Evolutionary conservation across 2,797 vertebrate genomes (phyloP).

Genomic region (Triplophysa bombifrons): DNA sequence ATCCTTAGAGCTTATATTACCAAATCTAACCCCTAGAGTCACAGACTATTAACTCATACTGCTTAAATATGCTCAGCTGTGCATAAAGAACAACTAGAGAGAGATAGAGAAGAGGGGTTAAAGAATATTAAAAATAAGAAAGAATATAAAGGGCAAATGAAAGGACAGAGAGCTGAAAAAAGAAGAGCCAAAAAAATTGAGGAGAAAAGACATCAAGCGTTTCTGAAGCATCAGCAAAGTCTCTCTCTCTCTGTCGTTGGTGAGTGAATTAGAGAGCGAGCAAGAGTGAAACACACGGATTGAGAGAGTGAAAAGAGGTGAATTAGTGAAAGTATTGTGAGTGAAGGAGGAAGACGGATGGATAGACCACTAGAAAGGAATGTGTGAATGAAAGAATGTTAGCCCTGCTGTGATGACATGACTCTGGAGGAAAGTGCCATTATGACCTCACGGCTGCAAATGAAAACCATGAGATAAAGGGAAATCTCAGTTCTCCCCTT

Average conservation of each 20-base stretch:
- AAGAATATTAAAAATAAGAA: constrained; percentile 21
- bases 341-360: constrained; percentile 29
- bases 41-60: constrained; percentile 53
- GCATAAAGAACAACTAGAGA: constrained; percentile 34
- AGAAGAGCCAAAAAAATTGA: neutral
- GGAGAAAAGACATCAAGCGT: constrained; percentile 1
- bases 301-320: constrained; percentile 11
- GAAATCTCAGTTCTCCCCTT: constrained; percentile 10
- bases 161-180: constrained; percentile 32
- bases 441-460: constrained; percentile 35
- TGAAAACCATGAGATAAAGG: constrained; percentile 7
- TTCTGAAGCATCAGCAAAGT: constrained; percentile 38
- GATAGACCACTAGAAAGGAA: constrained; percentile 21
- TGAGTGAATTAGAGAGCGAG: neutral
- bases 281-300: neutral
- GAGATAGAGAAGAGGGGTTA: constrained; percentile 15
- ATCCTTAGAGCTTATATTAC: constrained; percentile 48
- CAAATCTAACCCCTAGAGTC: constrained; percentile 51
- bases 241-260: constrained; percentile 2
- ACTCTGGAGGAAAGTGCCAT: constrained; percentile 21
- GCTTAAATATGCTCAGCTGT: constrained; percentile 47
- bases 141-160: constrained; percentile 36
- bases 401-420: constrained; percentile 31
- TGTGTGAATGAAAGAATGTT: constrained; percentile 35
- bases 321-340: constrained; percentile 7